phyloP scores from a whole-genome alignment of 2,113 vertebrate genomes.

The Grammomys surdaster region DNA sequence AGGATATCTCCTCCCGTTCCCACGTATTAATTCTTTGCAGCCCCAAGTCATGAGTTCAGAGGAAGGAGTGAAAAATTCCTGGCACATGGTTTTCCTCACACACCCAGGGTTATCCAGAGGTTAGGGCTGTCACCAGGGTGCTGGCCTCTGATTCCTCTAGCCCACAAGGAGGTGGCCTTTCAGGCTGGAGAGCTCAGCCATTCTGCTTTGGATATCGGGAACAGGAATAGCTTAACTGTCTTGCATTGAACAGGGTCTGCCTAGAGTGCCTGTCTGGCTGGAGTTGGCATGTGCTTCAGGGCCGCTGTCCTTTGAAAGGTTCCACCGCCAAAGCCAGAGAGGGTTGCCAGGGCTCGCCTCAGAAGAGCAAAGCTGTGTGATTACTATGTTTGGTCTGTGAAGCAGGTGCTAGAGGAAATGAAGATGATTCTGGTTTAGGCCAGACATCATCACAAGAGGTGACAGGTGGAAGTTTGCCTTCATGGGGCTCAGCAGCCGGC shows the following conservation, averaged over 20 bases:
- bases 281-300: neutral
- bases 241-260: constrained; percentile 38
- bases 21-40: neutral
- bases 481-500: neutral
- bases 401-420: constrained; percentile 20
- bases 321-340: neutral
- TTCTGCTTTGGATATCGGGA: constrained; percentile 10
- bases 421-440: neutral
- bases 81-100: neutral
- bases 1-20: neutral
- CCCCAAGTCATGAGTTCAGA: neutral
- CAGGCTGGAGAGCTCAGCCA: neutral
- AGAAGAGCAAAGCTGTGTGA: neutral
- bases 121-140: neutral
- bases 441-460: neutral
- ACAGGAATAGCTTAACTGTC: neutral
- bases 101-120: neutral
- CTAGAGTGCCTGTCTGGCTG: neutral
- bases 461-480: constrained; percentile 17
- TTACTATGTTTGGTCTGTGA: constrained; percentile 12
- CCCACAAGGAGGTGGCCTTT: constrained; percentile 39
- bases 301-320: neutral
- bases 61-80: constrained; percentile 14
- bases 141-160: neutral
- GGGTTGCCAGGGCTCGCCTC: constrained; percentile 6